A percentile compares a stretch with the other conserved stretches of the same genome.
Evolutionary conservation across 1,140 invertebrate genomes (phyloP).

Genomic region (Calliopsis andreniformis): DNA sequence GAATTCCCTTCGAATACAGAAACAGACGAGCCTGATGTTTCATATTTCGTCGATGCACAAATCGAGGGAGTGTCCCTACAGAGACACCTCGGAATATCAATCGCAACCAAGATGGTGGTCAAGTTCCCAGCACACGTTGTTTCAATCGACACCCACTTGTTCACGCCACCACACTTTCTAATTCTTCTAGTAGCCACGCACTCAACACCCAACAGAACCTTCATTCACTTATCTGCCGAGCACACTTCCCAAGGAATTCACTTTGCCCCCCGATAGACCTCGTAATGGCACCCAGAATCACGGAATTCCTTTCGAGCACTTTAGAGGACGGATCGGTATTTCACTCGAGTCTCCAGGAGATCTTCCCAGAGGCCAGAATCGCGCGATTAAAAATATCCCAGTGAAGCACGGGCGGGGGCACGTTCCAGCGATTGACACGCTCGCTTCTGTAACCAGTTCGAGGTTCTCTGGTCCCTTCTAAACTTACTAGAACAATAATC

Average conservation of each 20-base stretch:
- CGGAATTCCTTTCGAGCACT: background rate
- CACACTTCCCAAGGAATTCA: slow-evolving; percentile 21
- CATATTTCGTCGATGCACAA: background rate
- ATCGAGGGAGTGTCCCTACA: background rate
- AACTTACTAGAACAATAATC: background rate
- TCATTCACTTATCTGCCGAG: slow-evolving; percentile 42
- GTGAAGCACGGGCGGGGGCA: background rate
- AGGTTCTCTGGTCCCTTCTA: background rate
- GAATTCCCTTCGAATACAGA: background rate
- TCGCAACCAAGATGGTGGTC: background rate
- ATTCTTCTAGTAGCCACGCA: slow-evolving; percentile 32
- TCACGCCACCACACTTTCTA: slow-evolving; percentile 63
- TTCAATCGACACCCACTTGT: slow-evolving; percentile 39
- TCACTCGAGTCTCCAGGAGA: background rate
- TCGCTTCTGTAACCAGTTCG: slow-evolving; percentile 5
- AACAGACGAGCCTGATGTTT: background rate
- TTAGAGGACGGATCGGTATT: background rate
- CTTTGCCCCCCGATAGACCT: background rate
- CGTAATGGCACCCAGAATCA: background rate
- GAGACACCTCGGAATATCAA: background rate
- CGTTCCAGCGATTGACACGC: slow-evolving; percentile 20
- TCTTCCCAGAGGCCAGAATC: background rate
- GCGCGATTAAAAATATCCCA: slow-evolving; percentile 31
- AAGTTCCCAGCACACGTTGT: background rate
- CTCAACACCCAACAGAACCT: slow-evolving; percentile 9